Percentiles rank a stretch among this genome's conserved stretches.
Conservation (phyloP, 2,888 invertebrate genomes). For the Pandemis corylana region DNA sequence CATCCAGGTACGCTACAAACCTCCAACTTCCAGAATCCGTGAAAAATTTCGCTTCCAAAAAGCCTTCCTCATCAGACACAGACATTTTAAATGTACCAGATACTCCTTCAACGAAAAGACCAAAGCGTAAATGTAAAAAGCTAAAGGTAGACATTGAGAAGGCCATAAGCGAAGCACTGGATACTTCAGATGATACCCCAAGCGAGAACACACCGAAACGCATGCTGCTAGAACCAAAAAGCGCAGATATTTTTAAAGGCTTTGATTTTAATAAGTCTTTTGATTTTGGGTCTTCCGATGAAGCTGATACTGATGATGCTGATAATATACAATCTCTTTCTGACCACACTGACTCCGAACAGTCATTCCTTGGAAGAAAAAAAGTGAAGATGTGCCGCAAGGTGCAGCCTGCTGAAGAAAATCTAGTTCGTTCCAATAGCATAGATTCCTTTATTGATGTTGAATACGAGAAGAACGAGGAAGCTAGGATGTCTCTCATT, state of each 20-base stretch:
- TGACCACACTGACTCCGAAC: conserved; percentile 67
- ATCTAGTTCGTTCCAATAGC: conserved; percentile 58
- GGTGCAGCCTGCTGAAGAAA: conserved; percentile 47
- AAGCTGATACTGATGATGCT: conserved; percentile 54
- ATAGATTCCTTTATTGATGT: conserved; percentile 75
- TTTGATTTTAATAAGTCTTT: conserved; percentile 73
- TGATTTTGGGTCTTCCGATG: conserved; percentile 64
- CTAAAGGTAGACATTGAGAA: conserved; percentile 71
- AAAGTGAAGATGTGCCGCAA: conserved; percentile 42
- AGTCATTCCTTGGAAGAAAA: conserved; percentile 56
- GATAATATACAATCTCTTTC: conserved; percentile 70
- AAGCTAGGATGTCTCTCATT: conserved; percentile 64
- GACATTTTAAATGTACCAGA: conserved; percentile 59
- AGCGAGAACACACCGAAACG: conserved; percentile 77
- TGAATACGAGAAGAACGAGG: conserved; percentile 71
- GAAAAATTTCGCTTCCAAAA: conserved; percentile 62
- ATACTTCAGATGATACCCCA: conserved; percentile 47
- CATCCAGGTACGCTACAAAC: conserved; percentile 61
- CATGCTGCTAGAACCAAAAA: conserved; percentile 63
- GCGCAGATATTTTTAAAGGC: conserved; percentile 64
- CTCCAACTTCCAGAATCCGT: conserved; percentile 61
- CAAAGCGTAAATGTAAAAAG: conserved; percentile 62
- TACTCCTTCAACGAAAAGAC: conserved; percentile 45
- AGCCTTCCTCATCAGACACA: conserved; percentile 73
- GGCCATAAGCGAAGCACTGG: conserved; percentile 59